Conservation (phyloP, 2,888 invertebrate genomes). For the Netelia virgata region DNA sequence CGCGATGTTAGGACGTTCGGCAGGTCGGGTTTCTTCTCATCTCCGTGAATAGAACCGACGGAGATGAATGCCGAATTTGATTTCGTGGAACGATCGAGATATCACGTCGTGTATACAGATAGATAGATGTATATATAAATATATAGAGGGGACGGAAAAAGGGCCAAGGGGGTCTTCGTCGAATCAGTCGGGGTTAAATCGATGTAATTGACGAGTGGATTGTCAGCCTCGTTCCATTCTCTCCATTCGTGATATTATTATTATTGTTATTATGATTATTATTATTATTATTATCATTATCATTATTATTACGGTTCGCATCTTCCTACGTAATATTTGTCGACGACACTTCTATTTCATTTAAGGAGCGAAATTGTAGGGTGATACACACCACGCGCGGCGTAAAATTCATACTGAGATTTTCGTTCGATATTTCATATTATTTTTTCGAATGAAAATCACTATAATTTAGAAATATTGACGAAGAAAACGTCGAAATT, state of each 20-base stretch:
- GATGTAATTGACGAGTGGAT: conserved; percentile 69
- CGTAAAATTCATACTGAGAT: too few species aligned
- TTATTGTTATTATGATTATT: too few species aligned
- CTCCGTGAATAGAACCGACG: conserved; percentile 38
- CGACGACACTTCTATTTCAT: conserved; percentile 13
- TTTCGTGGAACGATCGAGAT: conserved; percentile 29
- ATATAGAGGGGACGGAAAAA: conserved; percentile 2
- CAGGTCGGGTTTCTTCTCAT: conserved; percentile 48
- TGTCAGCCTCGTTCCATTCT: conserved; percentile 61
- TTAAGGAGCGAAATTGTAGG: neutral
- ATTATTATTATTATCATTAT: too few species aligned
- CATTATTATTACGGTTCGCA: conserved; percentile 20
- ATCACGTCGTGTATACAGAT: conserved; percentile 3
- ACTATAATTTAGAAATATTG: neutral
- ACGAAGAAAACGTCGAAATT: too few species aligned
- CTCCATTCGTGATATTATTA: conserved; percentile 27
- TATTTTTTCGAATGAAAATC: too few species aligned
- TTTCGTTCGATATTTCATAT: too few species aligned
- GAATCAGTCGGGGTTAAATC: conserved; percentile 66
- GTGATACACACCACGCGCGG: too few species aligned
- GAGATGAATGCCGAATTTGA: conserved; percentile 47
- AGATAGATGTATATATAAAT: neutral
- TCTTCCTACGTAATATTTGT: conserved; percentile 51
- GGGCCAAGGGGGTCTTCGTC: conserved; percentile 42
- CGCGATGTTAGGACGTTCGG: conserved; percentile 23